Conservation (phyloP, 2,888 invertebrate species). For the Drosophila nigricruria region DNA sequence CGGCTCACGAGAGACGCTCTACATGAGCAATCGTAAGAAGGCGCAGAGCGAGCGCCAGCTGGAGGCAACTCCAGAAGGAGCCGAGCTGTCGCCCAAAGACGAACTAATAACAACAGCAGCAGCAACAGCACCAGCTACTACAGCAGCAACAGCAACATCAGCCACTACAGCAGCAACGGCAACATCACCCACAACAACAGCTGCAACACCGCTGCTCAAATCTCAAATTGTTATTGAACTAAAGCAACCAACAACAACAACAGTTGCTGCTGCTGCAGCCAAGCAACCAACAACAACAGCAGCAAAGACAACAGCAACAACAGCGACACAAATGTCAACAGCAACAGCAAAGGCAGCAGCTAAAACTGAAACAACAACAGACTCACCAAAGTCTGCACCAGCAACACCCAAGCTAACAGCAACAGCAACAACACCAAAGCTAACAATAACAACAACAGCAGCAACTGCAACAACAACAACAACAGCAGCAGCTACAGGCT, state of each 20-base stretch:
- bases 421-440: neutral
- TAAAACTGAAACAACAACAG: constrained; percentile 1
- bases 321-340: constrained; percentile 6
- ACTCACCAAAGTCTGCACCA: neutral
- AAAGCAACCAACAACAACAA: constrained; percentile 28
- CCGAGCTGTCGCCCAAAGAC: constrained; percentile 19
- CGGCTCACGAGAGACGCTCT: constrained; percentile 88
- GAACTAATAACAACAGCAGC: constrained; percentile 35
- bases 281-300: constrained; percentile 17
- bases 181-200: neutral
- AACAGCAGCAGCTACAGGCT: neutral
- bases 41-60: constrained; percentile 84
- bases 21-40: constrained; percentile 87
- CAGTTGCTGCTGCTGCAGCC: neutral
- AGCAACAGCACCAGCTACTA: constrained; percentile 42
- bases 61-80: constrained; percentile 52
- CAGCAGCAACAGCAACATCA: constrained; percentile 25
- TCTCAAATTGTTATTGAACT: constrained; percentile 49
- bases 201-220: constrained; percentile 42
- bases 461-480: neutral
- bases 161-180: constrained; percentile 29
- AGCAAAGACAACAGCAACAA: constrained; percentile 19
- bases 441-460: neutral
- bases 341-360: neutral
- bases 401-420: constrained; percentile 1